Conservation (phyloP, 2,888 invertebrate genomes). For the Drosophila fulvimacula region DNA sequence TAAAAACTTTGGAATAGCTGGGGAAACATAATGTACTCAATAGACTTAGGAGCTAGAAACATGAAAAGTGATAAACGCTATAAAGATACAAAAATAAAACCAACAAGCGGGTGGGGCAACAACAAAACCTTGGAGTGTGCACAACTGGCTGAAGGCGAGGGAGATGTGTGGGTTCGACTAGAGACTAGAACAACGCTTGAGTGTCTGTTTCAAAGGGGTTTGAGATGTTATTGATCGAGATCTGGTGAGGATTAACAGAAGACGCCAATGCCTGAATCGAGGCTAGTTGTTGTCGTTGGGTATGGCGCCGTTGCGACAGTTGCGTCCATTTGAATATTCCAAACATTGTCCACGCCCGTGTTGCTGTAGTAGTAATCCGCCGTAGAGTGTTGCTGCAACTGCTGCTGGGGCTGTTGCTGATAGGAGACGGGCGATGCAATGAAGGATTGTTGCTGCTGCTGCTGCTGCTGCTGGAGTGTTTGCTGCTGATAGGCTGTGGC, state of each 20-base stretch:
- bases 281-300: slow-evolving; percentile 36
- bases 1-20: slow-evolving; percentile 77
- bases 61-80: slow-evolving; percentile 24
- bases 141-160: slow-evolving; percentile 24
- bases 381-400: slow-evolving; percentile 47
- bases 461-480: slow-evolving; percentile 20
- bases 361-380: slow-evolving; percentile 84
- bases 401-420: slow-evolving; percentile 45
- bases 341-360: slow-evolving; percentile 81
- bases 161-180: slow-evolving; percentile 58
- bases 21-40: slow-evolving; percentile 58
- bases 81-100: slow-evolving; percentile 35
- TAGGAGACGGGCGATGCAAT: slow-evolving; percentile 26
- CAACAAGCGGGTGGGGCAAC: slow-evolving; percentile 55
- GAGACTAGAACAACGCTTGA: slow-evolving; percentile 83
- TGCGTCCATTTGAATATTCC: slow-evolving; percentile 83
- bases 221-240: slow-evolving; percentile 25
- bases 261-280: slow-evolving; percentile 52
- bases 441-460: slow-evolving; percentile 42
- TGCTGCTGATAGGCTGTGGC: slow-evolving; percentile 62
- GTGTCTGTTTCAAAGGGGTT: slow-evolving; percentile 47
- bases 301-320: slow-evolving; percentile 38
- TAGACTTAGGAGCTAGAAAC: slow-evolving; percentile 62
- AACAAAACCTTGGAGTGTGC: slow-evolving; percentile 27
- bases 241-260: slow-evolving; percentile 64